Evolutionary conservation across 2,113 vertebrate species (phyloP).

Genomic region (Desmodus rotundus): DNA sequence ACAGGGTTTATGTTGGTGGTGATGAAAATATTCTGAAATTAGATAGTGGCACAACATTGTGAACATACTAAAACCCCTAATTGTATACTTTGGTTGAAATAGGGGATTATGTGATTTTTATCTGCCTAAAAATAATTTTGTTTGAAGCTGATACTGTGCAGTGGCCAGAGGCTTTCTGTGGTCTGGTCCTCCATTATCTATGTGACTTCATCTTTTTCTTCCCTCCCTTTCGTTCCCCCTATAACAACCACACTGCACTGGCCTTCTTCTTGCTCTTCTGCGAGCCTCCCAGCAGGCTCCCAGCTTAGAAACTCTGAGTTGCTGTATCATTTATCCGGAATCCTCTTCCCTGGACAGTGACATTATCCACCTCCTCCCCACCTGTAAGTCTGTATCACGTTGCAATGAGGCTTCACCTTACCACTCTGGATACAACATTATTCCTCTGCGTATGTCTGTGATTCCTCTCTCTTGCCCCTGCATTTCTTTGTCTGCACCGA

Average conservation of each 20-base stretch:
- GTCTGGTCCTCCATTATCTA: neutral
- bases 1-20: too few species aligned
- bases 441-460: accelerated
- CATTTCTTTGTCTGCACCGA: neutral
- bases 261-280: neutral
- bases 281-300: neutral
- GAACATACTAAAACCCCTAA: too few species aligned
- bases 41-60: too few species aligned
- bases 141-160: neutral
- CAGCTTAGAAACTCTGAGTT: neutral
- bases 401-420: neutral
- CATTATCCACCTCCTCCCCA: neutral
- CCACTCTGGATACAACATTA: neutral
- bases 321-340: accelerated
- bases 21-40: too few species aligned
- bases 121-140: neutral
- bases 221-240: neutral
- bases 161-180: neutral
- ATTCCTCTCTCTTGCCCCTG: neutral
- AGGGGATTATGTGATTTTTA: neutral
- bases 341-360: neutral
- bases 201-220: neutral
- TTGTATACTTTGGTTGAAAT: too few species aligned
- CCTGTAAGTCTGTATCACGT: neutral
- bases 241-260: neutral